Evolutionary conservation across 1,140 invertebrate genomes (phyloP).

Genomic region (Homalodisca vitripennis): DNA sequence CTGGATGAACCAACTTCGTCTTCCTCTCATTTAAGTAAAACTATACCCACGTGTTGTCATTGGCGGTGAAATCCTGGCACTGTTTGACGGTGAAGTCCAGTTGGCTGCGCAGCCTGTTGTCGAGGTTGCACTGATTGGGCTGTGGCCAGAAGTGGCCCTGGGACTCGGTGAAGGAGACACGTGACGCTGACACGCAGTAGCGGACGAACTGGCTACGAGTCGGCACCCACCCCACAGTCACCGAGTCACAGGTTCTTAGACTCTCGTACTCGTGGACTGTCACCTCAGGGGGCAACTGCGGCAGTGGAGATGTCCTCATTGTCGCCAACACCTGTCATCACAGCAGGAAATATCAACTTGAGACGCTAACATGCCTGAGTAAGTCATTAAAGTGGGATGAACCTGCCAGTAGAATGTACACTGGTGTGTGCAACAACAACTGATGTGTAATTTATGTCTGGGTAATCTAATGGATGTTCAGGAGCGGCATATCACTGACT

Average conservation of each 20-base stretch:
- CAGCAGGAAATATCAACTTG: not conserved
- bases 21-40: no score
- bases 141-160: not conserved
- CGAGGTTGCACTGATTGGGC: slow-evolving; percentile 51
- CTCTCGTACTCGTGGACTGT: slow-evolving; percentile 46
- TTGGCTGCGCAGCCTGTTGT: slow-evolving; percentile 46
- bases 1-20: no score
- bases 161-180: not conserved
- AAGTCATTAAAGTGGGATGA: no score
- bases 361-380: no score
- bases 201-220: slow-evolving; percentile 31
- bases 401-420: no score
- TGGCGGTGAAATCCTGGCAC: slow-evolving; percentile 45
- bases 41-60: slow-evolving; percentile 37
- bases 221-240: slow-evolving; percentile 50
- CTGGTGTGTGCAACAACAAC: no score
- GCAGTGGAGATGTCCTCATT: slow-evolving; percentile 46
- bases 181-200: slow-evolving; percentile 33
- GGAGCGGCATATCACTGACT: no score
- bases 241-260: slow-evolving; percentile 47
- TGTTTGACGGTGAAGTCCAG: slow-evolving; percentile 46
- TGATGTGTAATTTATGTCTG: no score
- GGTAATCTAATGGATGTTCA: no score
- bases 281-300: slow-evolving; percentile 47
- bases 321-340: slow-evolving; percentile 46